Evolutionary conservation across 1,140 invertebrate species (phyloP), one percentile per base, ranked within the genome.

Genomic region (Drosophila kohkoa): DNA sequence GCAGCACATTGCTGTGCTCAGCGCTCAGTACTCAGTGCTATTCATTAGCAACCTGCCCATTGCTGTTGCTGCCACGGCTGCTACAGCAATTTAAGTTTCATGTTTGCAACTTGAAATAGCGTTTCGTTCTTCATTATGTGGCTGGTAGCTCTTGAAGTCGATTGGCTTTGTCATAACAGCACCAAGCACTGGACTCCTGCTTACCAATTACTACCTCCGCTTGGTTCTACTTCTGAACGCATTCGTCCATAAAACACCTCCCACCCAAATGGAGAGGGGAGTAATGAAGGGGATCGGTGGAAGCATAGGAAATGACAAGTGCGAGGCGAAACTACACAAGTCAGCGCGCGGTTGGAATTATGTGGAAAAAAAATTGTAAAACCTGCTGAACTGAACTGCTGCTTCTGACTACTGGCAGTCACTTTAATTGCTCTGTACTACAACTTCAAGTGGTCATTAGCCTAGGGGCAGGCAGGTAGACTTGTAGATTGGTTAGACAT

Each of bases 391-490:
- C 75, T 62, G 58, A 75, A 71, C 65, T 66, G 64, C 46, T 58
- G 20, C 20, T 25, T 20, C 20, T 20, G 3, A 68, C 65, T 63
- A 64, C 46, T 58, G 45, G 63, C 69, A 73, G 75, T 46, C 75
- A 89, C 80, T 89, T 89, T 88, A 89, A 88, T 88, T 88, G 85
- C 74, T 63, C 52, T 49, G 20, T 25, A 41, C 52, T 32, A 66
- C 70, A 64, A 67, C 75, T 64, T 58, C 82, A 75, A 81, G 77
- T 72, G 75, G 81, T 83, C 83, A 81, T 88, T 88, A 83, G 55
- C 11, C 16, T 60, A 35, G 49, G 43, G 49, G 43, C 8, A 65
- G 52, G 20, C 38, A 11, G 46, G 5, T 13, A 13, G 2, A 15
- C 5, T 8, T 2, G 25, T 10, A 13, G 6, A 8, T 55, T 15